Base-by-base conservation (phyloP, 2,888 invertebrate species). In the Acleris literana region DNA sequence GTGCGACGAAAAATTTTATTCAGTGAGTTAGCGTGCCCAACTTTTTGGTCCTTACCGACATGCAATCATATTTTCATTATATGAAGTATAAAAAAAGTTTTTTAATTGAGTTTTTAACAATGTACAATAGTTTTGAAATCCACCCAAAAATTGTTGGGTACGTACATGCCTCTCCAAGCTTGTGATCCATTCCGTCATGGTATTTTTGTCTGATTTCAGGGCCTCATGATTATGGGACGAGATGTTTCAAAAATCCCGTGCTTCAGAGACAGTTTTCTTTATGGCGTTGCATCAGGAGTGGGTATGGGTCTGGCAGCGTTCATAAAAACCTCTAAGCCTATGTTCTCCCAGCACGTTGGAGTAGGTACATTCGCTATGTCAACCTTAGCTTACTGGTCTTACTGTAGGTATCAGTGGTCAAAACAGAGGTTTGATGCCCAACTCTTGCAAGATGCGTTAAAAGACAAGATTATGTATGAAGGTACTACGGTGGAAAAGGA, bases 231-330 rank as follows among this genome's bases (percentile, higher is more conserved):
- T 58, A 96, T 96, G 83, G 96, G 96, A 11, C 92, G 94, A 73
- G 95, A 97, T 85, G 81, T 97, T 22, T 89, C 95, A 0, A 93
- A 95, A 87, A 95, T 97, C 68, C 97, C 97, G 0, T 97, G 97
- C 84, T 97, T 97, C 82, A 93, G 96, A 69, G 95, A 94, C 76
- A 96, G 96, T 80, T 95, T 96, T 77, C 80, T 97, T 0, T 95
- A 95, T 84, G 97, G 97, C 11, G 94, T 97, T 60, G 85, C 93
- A 59, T 93, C 95, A 53, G 97, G 97, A 57, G 76, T 97, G 25
- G 94, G 93, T 4, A 82, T 90, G 69, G 97, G 97, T 13, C 77
- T 97, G 64, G 86, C 93, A 5, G 90, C 95, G 68, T 97, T 97
- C 84, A 86, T 97, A 79, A 94, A 95, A 72, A 96, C 97, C 13